A percentile compares a stretch with the other conserved stretches of the same genome.
Conservation (phyloP, 2,113 vertebrate genomes). For the Labeo catla region DNA sequence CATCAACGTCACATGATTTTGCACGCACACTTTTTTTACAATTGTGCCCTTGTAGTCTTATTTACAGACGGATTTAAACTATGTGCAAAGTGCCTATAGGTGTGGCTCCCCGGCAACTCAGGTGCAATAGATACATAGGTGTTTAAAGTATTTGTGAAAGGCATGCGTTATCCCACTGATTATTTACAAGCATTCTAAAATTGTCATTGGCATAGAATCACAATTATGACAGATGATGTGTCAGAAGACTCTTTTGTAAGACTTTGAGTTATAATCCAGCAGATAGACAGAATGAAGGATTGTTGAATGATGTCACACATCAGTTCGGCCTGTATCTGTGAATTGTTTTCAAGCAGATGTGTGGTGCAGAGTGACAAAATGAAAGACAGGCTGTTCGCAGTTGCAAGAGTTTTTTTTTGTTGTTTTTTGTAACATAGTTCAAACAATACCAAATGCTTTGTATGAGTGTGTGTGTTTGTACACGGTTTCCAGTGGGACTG, state of each 20-base stretch:
- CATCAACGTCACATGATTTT: not conserved
- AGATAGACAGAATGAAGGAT: slow-evolving; percentile 22
- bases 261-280: slow-evolving; percentile 1
- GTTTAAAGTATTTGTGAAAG: slow-evolving; percentile 7
- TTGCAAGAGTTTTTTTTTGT: slow-evolving; percentile 49
- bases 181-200: slow-evolving; percentile 25
- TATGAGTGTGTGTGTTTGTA: not conserved
- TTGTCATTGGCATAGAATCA: slow-evolving; percentile 13
- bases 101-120: slow-evolving; percentile 26
- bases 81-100: slow-evolving; percentile 25
- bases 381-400: slow-evolving; percentile 43
- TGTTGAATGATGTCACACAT: slow-evolving; percentile 21
- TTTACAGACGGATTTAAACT: slow-evolving; percentile 47
- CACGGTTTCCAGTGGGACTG: slow-evolving; percentile 26
- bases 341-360: slow-evolving; percentile 3
- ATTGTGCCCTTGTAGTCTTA: slow-evolving; percentile 7
- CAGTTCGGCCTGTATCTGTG: not conserved
- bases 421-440: slow-evolving; percentile 47
- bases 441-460: slow-evolving; percentile 39
- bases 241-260: slow-evolving; percentile 1
- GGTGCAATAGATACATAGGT: not conserved
- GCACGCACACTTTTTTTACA: not conserved
- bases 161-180: slow-evolving; percentile 9
- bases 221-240: not conserved
- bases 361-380: slow-evolving; percentile 47